Percentiles rank a stretch among this genome's conserved stretches.
phyloP scores from a whole-genome alignment of 92 coral and sea anemone species.

The Actinostola sp. region DNA sequence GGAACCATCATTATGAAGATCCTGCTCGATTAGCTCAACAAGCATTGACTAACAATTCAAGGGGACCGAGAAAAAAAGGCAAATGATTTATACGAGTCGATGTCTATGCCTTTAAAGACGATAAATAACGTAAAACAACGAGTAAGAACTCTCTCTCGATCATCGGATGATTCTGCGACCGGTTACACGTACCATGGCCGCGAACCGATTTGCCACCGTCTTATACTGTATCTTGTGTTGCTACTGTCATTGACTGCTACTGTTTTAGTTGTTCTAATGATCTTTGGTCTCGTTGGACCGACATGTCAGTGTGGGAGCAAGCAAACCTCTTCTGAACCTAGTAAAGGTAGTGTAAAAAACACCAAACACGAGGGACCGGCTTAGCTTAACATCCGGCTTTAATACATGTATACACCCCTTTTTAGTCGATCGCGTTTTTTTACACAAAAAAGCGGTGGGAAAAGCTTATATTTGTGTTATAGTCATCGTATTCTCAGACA shows the following conservation, averaged over 20 bases:
- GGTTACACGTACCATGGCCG: constrained; percentile 42
- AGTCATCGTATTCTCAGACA: neutral
- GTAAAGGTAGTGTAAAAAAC: constrained; percentile 13
- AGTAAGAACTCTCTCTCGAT: constrained; percentile 28
- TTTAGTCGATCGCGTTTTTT: neutral
- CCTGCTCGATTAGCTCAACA: constrained; percentile 47
- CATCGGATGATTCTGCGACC: constrained; percentile 29
- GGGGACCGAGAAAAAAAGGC: constrained; percentile 42
- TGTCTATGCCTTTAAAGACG: constrained; percentile 26
- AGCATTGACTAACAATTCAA: constrained; percentile 10
- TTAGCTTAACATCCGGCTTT: neutral
- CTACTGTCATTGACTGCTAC: constrained; percentile 58
- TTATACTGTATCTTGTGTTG: constrained; percentile 52
- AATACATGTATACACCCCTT: neutral
- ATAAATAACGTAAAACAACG: constrained; percentile 30
- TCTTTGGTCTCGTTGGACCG: constrained; percentile 54
- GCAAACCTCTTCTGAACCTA: neutral
- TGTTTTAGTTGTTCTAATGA: constrained; percentile 51
- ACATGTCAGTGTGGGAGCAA: constrained; percentile 32
- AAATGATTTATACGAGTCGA: constrained; percentile 39
- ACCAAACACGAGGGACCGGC: neutral
- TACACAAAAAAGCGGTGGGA: neutral
- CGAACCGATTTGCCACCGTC: constrained; percentile 44
- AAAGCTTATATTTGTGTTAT: neutral
- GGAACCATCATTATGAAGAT: constrained; percentile 39